Evolutionary conservation across 2,888 invertebrate species (phyloP).

Genomic region (Gortyna flavago): DNA sequence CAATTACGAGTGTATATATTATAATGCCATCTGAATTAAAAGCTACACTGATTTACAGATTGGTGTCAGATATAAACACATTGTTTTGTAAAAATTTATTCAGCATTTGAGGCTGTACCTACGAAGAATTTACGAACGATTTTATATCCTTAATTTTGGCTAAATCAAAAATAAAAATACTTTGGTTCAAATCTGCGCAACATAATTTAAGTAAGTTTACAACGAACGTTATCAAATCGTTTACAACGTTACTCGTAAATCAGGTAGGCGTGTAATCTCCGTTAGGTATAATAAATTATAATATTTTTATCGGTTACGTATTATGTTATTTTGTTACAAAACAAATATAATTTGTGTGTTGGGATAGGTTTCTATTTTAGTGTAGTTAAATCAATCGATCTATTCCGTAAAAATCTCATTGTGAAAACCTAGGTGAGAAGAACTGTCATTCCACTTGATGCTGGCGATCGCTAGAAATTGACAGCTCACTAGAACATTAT

Average conservation of each 20-base stretch:
- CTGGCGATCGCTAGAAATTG: neutral
- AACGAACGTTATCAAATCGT: slow-evolving; percentile 11
- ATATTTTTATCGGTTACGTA: slow-evolving; percentile 20
- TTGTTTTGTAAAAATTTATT: no score
- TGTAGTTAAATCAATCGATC: no score
- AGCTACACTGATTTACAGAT: no score
- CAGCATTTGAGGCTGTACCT: no score
- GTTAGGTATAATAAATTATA: slow-evolving; percentile 38
- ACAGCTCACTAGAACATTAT: no score
- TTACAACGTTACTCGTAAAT: slow-evolving; percentile 13
- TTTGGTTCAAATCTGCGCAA: neutral
- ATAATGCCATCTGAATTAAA: no score
- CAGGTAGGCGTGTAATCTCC: slow-evolving; percentile 26
- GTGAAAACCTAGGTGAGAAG: neutral
- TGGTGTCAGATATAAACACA: no score
- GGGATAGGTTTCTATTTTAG: neutral
- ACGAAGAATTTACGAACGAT: no score
- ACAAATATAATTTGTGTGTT: neutral
- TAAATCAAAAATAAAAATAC: no score
- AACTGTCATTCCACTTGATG: neutral
- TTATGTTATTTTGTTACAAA: slow-evolving; percentile 14
- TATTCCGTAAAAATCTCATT: neutral
- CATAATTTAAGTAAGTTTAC: neutral
- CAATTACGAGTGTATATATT: no score
- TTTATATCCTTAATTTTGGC: no score